phyloP scores from a whole-genome alignment of 2,797 vertebrate genomes.

The Microhierax caerulescens region DNA sequence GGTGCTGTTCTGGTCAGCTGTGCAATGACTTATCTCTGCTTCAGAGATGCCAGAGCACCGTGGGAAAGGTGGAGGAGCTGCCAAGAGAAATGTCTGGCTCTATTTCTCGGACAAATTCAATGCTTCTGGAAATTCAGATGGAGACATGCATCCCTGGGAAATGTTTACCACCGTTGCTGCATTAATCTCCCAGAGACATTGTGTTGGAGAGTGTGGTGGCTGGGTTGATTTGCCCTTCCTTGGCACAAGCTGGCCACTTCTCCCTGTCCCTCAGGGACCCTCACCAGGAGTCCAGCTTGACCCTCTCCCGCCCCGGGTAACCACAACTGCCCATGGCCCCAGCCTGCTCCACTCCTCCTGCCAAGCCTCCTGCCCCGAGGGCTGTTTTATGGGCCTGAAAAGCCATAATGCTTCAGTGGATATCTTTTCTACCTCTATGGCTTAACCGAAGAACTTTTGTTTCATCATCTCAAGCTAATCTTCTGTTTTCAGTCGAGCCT shows the following conservation, averaged over 20 bases:
- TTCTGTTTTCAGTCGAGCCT: not conserved
- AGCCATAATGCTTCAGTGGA: not conserved
- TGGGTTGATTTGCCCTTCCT: not conserved
- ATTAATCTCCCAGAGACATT: not conserved
- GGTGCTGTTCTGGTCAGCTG: not conserved
- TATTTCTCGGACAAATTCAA: not conserved
- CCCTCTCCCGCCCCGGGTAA: not conserved
- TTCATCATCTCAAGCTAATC: not conserved
- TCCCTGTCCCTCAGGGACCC: not conserved
- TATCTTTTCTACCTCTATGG: not conserved
- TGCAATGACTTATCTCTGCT: not conserved
- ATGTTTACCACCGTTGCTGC: fast-evolving
- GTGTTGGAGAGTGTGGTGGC: not conserved
- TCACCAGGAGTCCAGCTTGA: not conserved
- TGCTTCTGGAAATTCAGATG: not conserved
- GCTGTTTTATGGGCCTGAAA: not conserved
- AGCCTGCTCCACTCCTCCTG: not conserved
- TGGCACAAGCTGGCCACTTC: not conserved
- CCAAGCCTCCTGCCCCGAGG: not conserved
- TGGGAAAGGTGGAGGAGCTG: not conserved
- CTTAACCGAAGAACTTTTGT: not conserved
- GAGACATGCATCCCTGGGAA: not conserved
- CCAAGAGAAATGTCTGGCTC: not conserved
- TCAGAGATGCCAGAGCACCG: not conserved
- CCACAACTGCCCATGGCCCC: not conserved